A percentile compares a stretch with the other conserved stretches of the same genome.
phyloP scores from a whole-genome alignment of 1,140 invertebrate genomes.

The Bilobella aurantiaca region DNA sequence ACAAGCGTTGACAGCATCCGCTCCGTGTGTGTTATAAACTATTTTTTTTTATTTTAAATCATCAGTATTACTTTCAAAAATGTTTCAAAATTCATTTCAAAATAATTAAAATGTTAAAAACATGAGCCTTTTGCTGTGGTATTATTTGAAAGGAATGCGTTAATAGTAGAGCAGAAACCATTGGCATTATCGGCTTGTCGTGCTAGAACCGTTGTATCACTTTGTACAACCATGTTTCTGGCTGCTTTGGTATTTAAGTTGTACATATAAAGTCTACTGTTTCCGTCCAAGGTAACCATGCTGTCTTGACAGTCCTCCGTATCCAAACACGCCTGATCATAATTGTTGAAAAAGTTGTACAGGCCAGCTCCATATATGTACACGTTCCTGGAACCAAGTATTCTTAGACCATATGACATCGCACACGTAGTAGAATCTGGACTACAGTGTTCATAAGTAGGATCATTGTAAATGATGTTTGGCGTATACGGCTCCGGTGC shows the following conservation, averaged over 20 bases:
- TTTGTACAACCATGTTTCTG: conserved; percentile 20
- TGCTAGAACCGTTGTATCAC: conserved; percentile 13
- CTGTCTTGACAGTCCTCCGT: conserved; percentile 23
- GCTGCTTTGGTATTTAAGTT: conserved; percentile 31
- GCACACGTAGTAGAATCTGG: conserved; percentile 1
- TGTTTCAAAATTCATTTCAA: too few relatives aligned
- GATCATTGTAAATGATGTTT: conserved; percentile 18
- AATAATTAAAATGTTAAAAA: too few relatives aligned
- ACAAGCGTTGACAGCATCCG: too few relatives aligned
- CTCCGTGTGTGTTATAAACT: too few relatives aligned
- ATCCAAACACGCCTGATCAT: conserved; percentile 31
- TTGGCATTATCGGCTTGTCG: conserved; percentile 19
- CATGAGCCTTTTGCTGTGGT: not conserved
- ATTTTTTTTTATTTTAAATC: too few relatives aligned
- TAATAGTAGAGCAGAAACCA: conserved; percentile 27
- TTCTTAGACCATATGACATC: conserved; percentile 18
- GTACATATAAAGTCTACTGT: conserved; percentile 21
- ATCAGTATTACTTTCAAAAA: too few relatives aligned
- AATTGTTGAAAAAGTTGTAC: conserved; percentile 34
- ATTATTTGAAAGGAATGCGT: conserved; percentile 26
- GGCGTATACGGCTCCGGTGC: conserved; percentile 25
- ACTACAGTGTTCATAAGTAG: conserved; percentile 23
- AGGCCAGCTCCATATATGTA: conserved; percentile 31
- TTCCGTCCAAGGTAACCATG: conserved; percentile 25
- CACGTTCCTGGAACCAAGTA: conserved; percentile 10